Conservation (phyloP, 2,113 vertebrate species). For the Hymenochirus boettgeri region DNA sequence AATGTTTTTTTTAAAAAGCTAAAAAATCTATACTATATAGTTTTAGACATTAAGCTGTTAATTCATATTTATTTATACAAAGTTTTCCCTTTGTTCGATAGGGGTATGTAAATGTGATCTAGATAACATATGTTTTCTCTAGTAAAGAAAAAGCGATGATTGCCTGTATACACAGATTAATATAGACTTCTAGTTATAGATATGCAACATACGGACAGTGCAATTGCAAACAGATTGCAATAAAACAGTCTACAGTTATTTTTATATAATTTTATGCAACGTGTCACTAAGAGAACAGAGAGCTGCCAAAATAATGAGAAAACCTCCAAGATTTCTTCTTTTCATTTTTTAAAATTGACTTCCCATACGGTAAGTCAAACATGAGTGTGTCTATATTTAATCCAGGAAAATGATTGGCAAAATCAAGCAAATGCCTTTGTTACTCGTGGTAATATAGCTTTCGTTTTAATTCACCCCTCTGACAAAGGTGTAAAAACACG, state of each 20-base stretch:
- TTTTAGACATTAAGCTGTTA: too few species aligned
- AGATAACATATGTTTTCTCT: conserved; percentile 1
- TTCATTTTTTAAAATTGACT: conserved; percentile 12
- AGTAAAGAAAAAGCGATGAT: neutral
- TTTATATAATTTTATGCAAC: conserved; percentile 24
- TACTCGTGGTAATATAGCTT: neutral
- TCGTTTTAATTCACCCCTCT: neutral
- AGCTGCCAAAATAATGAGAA: conserved; percentile 20
- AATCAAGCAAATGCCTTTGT: neutral
- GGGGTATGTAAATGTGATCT: neutral
- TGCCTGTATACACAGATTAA: neutral
- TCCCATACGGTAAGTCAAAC: conserved; percentile 15
- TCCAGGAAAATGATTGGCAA: neutral
- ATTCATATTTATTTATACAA: too few species aligned
- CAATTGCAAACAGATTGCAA: conserved; percentile 17
- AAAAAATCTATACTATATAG: too few species aligned
- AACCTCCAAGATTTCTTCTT: conserved; percentile 8
- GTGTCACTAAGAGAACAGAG: conserved; percentile 14
- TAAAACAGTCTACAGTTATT: conserved; percentile 3
- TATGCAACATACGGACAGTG: conserved; percentile 11
- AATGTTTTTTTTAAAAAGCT: too few species aligned
- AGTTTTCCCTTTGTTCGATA: neutral
- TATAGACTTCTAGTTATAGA: neutral
- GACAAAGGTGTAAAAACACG: neutral
- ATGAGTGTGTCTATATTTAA: conserved; percentile 16